Base-by-base conservation (phyloP, 1,140 invertebrate species). In the Drosophila trapezifrons region DNA sequence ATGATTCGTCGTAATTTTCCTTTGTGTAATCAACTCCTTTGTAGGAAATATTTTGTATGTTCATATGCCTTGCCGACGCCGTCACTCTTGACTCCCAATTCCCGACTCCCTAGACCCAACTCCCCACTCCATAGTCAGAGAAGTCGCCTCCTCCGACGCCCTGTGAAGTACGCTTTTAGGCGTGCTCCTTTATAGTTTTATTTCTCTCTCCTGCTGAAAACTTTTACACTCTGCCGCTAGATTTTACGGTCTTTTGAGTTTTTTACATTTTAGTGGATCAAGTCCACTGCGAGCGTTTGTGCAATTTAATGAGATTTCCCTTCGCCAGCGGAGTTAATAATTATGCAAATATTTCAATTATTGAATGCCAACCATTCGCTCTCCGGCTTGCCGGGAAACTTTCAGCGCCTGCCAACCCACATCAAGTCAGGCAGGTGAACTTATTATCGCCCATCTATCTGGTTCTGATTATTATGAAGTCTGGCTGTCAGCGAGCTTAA, bases 11-110 rank as follows among this genome's bases (percentile, higher is more conserved):
- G 89, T 91, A 91, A 91, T 91, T 91, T 91, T 91, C 89, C 89
- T 91, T 91, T 91, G 89, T 91, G 89, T 91, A 91, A 91, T 91
- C 89, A 91, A 91, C 83, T 89, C 89, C 81, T 91, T 91, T 91
- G 84, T 90, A 89, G 85, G 76, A 71, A 86, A 87, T 83, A 87
- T 87, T 87, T 87, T 89, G 79, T 87, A 83, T 87, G 83, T 87
- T 87, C 83, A 87, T 89, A 87, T 87, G 84, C 83, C 81, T 64
- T 69, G 80, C 72, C 80, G 66, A 54, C 76, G 69, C 62, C 70
- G 65, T 46, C 62, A 75, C 81, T 87, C 76, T 79, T 87, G 79
- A 79, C 76, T 79, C 74, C 65, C 54, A 62, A 65, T 25, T 40
- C 74, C 60, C 58, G 54, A 52, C 49, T 35, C 38, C 62, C 18